A percentile compares a stretch with the other conserved stretches of the same genome.
These are phyloP conservation scores for human (Homo sapiens) DNA, from an alignment of 2,113 vertebrate genomes.

Conservation along the genomic window DNA sequence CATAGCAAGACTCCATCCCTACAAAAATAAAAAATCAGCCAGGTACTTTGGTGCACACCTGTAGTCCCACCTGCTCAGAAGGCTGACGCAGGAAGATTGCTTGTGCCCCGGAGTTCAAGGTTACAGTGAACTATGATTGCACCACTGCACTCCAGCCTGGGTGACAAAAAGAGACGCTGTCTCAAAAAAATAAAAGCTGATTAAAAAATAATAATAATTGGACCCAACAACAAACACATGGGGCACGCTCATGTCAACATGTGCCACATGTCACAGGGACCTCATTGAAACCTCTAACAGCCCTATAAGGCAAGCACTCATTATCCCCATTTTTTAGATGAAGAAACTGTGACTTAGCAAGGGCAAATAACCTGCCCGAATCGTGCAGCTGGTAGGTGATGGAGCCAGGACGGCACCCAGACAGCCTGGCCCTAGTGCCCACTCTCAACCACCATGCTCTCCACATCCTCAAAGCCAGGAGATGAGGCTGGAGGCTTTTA, in stretches of 20 bases:
- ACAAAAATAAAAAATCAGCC: too few relatives aligned
- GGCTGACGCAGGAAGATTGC: too few relatives aligned
- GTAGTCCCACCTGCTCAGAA: too few relatives aligned
- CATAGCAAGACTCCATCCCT: too few relatives aligned
- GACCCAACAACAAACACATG: background rate
- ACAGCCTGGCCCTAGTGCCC: background rate
- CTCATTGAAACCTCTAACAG: background rate
- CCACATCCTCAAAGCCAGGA: background rate
- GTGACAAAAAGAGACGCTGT: too few relatives aligned
- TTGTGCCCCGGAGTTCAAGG: too few relatives aligned
- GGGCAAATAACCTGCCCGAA: background rate
- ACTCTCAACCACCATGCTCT: background rate
- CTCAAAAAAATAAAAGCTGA: too few relatives aligned
- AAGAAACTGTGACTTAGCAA: background rate
- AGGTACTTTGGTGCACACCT: too few relatives aligned
- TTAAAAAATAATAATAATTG: too few relatives aligned
- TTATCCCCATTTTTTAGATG: background rate
- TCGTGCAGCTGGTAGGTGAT: background rate
- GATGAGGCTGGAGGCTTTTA: background rate
- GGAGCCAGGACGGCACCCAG: background rate
- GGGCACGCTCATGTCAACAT: accelerated
- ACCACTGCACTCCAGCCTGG: too few relatives aligned
- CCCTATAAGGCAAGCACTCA: background rate
- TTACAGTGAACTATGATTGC: too few relatives aligned
- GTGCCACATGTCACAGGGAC: background rate